Conservation (phyloP, 1,140 invertebrate genomes). For the Cephus cinctus region DNA sequence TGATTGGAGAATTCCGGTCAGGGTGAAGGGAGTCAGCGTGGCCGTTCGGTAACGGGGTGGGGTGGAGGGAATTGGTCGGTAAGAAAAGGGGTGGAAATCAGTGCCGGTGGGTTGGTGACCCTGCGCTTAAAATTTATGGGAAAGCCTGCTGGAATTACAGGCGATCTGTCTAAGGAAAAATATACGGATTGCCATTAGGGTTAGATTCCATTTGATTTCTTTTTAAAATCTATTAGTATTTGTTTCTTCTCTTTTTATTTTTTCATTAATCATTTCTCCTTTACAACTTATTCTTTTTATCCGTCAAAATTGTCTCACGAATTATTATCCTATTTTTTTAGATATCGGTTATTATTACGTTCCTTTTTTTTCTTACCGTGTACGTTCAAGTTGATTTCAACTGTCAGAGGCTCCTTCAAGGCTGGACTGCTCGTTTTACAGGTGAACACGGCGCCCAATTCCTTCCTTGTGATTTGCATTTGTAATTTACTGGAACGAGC, state of each 20-base stretch:
- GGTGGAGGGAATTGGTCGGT: too few relatives aligned
- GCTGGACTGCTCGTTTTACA: constrained; percentile 77
- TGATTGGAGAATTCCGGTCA: too few relatives aligned
- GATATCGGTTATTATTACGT: neutral
- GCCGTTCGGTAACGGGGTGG: too few relatives aligned
- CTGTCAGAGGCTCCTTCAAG: constrained; percentile 65
- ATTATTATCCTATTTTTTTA: too few relatives aligned
- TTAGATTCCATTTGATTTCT: too few relatives aligned
- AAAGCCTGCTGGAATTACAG: too few relatives aligned
- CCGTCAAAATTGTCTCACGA: neutral
- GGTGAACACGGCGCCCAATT: constrained; percentile 73
- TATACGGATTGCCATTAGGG: neutral
- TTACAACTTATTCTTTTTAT: neutral
- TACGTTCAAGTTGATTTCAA: constrained; percentile 72
- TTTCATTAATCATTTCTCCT: neutral
- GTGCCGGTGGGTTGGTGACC: too few relatives aligned
- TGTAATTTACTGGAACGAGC: constrained; percentile 64
- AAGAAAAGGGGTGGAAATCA: too few relatives aligned
- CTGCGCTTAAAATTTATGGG: too few relatives aligned
- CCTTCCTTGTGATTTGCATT: constrained; percentile 70
- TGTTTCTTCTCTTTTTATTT: neutral
- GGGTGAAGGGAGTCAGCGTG: too few relatives aligned
- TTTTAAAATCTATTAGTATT: too few relatives aligned
- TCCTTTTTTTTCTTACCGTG: constrained; percentile 67
- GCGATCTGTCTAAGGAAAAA: neutral